A percentile compares a stretch with the other conserved stretches of the same genome.
Conservation (phyloP, 1,140 invertebrate species). For the Sitophilus oryzae region DNA sequence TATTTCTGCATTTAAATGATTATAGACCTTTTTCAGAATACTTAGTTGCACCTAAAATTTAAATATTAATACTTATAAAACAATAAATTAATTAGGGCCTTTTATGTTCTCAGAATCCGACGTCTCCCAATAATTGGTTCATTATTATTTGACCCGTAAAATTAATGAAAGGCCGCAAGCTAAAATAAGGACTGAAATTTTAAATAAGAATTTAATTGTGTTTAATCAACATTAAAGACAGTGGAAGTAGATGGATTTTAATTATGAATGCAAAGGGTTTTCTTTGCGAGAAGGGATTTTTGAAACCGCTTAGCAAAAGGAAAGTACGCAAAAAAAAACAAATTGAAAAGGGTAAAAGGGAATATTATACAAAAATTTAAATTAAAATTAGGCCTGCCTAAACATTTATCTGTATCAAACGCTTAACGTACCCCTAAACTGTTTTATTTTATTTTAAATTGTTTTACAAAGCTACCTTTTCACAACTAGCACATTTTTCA, state of each 20-base stretch:
- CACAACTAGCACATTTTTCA: no score
- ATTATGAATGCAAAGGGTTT: not conserved
- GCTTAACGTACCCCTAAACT: not conserved
- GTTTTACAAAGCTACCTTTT: no score
- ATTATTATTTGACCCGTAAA: not conserved
- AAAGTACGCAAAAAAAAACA: not conserved
- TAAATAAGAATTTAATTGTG: not conserved
- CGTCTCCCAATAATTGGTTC: not conserved
- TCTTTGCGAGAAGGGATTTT: not conserved
- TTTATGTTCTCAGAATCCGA: no score
- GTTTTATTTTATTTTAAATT: no score
- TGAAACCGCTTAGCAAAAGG: not conserved
- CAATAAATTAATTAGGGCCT: no score
- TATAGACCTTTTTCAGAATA: no score
- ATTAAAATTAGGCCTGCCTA: not conserved
- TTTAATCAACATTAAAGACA: not conserved
- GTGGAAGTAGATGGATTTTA: not conserved
- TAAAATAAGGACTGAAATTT: not conserved
- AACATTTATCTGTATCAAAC: not conserved
- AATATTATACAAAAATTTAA: not conserved
- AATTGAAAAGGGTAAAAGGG: not conserved
- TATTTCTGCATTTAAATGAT: no score
- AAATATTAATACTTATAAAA: no score
- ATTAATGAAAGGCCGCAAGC: not conserved
- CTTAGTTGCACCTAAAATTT: no score